Evolutionary conservation across 2,888 invertebrate species (phyloP).

Genomic region (Hecatera dysodea): DNA sequence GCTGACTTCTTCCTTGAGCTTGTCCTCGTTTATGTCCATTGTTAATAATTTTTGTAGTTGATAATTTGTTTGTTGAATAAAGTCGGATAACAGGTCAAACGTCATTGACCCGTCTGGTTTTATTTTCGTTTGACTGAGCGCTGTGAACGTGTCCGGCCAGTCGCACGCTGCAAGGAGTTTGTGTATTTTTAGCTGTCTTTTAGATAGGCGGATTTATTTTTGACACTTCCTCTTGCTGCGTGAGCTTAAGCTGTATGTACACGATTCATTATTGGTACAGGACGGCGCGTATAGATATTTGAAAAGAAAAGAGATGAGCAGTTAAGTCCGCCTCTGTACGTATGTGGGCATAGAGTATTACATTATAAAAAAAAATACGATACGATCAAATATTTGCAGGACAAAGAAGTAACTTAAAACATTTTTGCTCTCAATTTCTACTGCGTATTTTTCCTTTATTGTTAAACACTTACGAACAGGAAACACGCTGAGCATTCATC

Average conservation of each 20-base stretch:
- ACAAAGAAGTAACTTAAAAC: too few species aligned
- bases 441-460: not conserved
- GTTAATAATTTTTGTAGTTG: constrained; percentile 67
- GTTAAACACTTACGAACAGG: not conserved
- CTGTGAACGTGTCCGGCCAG: constrained; percentile 80
- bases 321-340: too few species aligned
- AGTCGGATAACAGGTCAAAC: constrained; percentile 79
- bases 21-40: constrained; percentile 87
- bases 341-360: too few species aligned
- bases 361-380: too few species aligned
- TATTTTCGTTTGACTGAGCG: constrained; percentile 81
- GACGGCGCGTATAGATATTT: not conserved
- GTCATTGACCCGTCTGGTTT: constrained; percentile 84
- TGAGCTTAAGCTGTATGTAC: constrained; percentile 29
- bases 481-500: constrained; percentile 20
- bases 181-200: constrained; percentile 74
- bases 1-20: constrained; percentile 83
- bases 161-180: constrained; percentile 80
- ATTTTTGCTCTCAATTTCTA: not conserved
- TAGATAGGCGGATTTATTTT: constrained; percentile 66
- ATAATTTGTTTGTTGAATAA: constrained; percentile 76
- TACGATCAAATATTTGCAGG: too few species aligned
- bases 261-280: not conserved
- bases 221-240: constrained; percentile 31
- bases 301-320: too few species aligned